Conservation (phyloP, 1,140 invertebrate species). For the Odontomachus brunneus region DNA sequence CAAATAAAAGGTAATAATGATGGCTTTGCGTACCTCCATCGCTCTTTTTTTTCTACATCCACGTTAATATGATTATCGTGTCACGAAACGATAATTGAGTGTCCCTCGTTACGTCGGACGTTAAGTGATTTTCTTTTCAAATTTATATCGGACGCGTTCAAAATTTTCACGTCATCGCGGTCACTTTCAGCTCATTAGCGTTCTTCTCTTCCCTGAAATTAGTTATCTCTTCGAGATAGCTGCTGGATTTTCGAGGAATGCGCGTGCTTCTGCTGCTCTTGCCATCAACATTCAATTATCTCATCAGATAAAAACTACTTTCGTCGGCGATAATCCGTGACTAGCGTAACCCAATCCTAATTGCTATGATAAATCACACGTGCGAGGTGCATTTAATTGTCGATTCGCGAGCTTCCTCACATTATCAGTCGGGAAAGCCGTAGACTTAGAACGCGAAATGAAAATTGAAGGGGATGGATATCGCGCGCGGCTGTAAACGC, state of each 20-base stretch:
- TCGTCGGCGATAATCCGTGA: not conserved
- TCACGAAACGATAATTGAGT: not conserved
- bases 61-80: not conserved
- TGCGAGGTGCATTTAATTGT: not conserved
- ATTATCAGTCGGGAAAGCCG: conserved; percentile 2
- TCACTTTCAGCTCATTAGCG: conserved; percentile 11
- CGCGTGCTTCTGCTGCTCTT: not conserved
- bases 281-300: not conserved
- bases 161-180: not conserved
- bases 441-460: no score
- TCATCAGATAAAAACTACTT: no score
- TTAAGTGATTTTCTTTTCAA: conserved; percentile 23
- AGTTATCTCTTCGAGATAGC: not conserved
- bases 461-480: conserved; percentile 13
- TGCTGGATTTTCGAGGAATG: not conserved
- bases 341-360: conserved; percentile 23
- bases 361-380: conserved; percentile 8
- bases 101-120: not conserved
- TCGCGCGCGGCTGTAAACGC: conserved; percentile 39
- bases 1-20: conserved; percentile 14
- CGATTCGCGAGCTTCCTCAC: not conserved
- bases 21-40: not conserved
- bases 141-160: not conserved
- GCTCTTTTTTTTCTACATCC: not conserved
- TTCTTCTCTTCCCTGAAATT: not conserved